Percentiles rank a stretch among this genome's conserved stretches.
phyloP scores from a whole-genome alignment of 2,888 invertebrate species.

The Perithous albicinctus region DNA sequence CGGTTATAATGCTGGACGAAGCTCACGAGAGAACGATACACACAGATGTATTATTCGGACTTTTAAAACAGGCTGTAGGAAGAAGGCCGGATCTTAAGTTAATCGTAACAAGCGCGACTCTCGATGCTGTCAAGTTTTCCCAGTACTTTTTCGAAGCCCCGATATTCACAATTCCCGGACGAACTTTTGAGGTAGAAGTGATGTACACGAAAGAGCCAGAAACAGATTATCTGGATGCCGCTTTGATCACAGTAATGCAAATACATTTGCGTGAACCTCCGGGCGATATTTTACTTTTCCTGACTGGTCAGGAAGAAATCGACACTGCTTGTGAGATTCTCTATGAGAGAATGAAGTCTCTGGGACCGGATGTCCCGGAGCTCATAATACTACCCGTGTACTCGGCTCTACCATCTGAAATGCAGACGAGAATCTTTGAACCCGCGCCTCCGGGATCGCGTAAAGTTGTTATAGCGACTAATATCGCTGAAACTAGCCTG shows the following conservation, averaged over 20 bases:
- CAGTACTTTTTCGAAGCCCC: conserved; percentile 99
- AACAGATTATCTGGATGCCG: conserved; percentile 99
- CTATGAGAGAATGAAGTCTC: conserved; percentile 98
- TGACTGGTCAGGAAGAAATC: conserved; percentile 99
- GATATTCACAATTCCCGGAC: conserved; percentile 98
- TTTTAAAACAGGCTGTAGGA: conserved; percentile 94
- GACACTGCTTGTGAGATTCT: conserved; percentile 99
- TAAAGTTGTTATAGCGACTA: conserved; percentile 99
- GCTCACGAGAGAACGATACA: conserved; percentile 99
- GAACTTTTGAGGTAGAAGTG: conserved; percentile 98
- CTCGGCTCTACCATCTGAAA: conserved; percentile 98
- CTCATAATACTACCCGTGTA: conserved; percentile 99
- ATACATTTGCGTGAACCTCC: conserved; percentile 99
- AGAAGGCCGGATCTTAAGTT: conserved; percentile 97
- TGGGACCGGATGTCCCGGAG: conserved; percentile 99
- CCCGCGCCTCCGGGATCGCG: conserved; percentile 99
- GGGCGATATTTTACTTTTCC: conserved; percentile 95
- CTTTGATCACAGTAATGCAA: conserved; percentile 99
- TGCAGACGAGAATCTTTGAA: conserved; percentile 99
- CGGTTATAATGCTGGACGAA: conserved; percentile 99
- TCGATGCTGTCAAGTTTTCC: conserved; percentile 99
- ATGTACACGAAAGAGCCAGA: conserved; percentile 99
- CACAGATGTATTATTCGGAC: conserved; percentile 98
- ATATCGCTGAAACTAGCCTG: conserved; percentile 99
- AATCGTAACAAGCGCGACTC: conserved; percentile 99